Evolutionary conservation across 2,888 invertebrate species (phyloP), one percentile per base, ranked within the genome.

Genomic region (Pimpla rufipes): DNA sequence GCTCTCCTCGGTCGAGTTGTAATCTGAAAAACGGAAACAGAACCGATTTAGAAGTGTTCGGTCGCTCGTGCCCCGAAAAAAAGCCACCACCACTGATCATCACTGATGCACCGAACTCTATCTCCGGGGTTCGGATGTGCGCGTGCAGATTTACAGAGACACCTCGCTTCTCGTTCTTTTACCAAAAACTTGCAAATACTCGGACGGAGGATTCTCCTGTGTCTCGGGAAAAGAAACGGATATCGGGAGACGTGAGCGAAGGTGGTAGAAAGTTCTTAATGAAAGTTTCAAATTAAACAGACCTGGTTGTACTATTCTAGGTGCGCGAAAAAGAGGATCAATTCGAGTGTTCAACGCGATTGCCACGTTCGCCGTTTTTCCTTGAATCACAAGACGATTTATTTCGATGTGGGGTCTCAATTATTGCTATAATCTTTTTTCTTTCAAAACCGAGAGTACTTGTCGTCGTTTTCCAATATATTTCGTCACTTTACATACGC

Each of bases 11-110:
- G n/a, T 47, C 42, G 16, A 62, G 47, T 83, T 82, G 37, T 78
- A 78, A 88, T 88, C 92, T 92, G 92, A 77, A 90, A 89, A 86
- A 68, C 64, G 83, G 77, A 88, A 88, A 90, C 85, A 80, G 84
- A 88, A 55, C 21, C 81, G 79, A 85, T 86, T 91, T 91, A 91
- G 87, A 81, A 83, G 78, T 85, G 88, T 86, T 85, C 89, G 74
- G 45, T 7, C 59, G 62, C 29, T 62, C 75, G 47, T 52, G 18
- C 57, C 47, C 11, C 52, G 45, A 75, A 75, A 67, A 18, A 57
- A 8, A 2, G 29, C 83, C 83, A 73, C 85, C 80, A 83, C 80
- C 83, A 83, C 52, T 67, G 42, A 67, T 67, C 16, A 57, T 66
- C 68, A 74, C 68, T 74, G 79, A 75, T 76, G 66, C 79, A 79